These are phyloP conservation scores for Otocyon megalotis DNA, from an alignment of 2,113 vertebrate genomes.

Conservation along the genomic window DNA sequence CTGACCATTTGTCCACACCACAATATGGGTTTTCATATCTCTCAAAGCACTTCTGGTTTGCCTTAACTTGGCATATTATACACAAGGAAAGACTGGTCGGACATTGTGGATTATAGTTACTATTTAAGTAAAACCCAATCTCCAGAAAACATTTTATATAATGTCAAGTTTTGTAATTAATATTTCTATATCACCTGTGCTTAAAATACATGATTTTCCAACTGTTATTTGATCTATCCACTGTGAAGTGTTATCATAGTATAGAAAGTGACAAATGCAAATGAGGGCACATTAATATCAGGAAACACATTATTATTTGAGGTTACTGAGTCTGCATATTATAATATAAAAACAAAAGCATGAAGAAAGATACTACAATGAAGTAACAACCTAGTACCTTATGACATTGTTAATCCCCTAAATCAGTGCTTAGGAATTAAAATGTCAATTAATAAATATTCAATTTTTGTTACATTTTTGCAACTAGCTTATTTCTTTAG, in stretches of 20 bases:
- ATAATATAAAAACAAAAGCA: conserved; percentile 46
- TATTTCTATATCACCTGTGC: neutral
- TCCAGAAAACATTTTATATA: neutral
- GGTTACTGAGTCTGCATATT: neutral
- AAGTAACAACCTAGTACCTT: neutral
- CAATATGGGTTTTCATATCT: neutral
- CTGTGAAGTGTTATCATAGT: neutral
- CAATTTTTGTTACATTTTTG: neutral
- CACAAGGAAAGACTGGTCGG: neutral
- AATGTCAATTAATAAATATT: neutral
- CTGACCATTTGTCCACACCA: neutral
- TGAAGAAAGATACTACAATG: neutral
- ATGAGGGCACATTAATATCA: conserved; percentile 21
- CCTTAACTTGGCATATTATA: neutral
- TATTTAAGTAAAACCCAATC: neutral
- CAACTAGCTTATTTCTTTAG: neutral
- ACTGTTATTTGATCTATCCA: neutral
- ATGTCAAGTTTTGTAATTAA: neutral
- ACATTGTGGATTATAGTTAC: neutral
- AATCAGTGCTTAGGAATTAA: neutral
- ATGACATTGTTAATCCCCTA: neutral
- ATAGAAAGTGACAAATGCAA: neutral
- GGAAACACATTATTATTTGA: neutral
- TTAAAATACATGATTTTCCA: conserved; percentile 38
- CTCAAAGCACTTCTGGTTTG: neutral